Conservation (phyloP, 2,113 vertebrate genomes). For the Lichenostomus cassidix region DNA sequence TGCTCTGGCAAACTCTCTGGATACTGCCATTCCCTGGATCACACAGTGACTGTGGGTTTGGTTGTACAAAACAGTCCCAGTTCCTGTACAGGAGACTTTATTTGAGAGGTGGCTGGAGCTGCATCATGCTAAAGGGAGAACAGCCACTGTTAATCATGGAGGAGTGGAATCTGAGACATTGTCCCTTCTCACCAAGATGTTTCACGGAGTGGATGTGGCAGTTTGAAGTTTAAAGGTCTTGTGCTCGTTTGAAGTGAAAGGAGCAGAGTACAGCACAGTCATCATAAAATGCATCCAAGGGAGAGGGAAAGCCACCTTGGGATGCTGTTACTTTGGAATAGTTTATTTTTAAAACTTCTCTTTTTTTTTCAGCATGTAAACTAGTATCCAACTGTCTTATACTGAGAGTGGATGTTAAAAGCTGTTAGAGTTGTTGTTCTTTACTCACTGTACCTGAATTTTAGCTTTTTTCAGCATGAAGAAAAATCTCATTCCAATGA, state of each 20-base stretch:
- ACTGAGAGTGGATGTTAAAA: not conserved
- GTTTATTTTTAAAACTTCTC: not conserved
- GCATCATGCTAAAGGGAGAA: not conserved
- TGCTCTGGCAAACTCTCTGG: not conserved
- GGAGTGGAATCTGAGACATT: not conserved
- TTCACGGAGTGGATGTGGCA: not conserved
- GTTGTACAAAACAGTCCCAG: not conserved
- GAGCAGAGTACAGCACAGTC: not conserved
- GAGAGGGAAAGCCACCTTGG: not conserved
- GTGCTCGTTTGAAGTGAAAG: not conserved
- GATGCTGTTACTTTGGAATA: not conserved
- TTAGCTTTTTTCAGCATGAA: not conserved
- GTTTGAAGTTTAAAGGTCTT: not conserved
- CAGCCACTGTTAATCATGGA: not conserved
- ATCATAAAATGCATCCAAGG: not conserved
- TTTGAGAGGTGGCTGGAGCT: not conserved
- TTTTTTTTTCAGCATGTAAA: not conserved
- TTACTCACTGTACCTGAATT: not conserved
- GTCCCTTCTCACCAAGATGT: not conserved
- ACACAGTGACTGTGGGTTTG: not conserved
- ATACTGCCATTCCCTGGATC: not conserved
- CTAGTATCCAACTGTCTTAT: not conserved
- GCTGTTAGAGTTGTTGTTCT: not conserved
- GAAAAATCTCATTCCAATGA: not conserved
- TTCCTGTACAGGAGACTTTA: not conserved